Base-by-base conservation (phyloP, 2,113 vertebrate species). In the Toxotes chatareus region DNA sequence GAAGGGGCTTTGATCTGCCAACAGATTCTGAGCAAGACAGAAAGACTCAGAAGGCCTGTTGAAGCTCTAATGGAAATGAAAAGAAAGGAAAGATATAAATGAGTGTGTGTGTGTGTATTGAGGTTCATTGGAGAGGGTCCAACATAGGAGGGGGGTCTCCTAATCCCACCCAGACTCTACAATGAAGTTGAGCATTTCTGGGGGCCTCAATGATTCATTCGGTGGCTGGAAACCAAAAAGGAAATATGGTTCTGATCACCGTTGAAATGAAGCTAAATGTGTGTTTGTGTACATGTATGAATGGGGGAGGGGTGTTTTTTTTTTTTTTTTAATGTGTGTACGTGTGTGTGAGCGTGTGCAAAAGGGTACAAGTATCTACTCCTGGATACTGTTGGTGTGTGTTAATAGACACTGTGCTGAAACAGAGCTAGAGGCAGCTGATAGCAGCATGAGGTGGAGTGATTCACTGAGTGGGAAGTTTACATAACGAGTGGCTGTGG, bases 211-310 rank as follows among this genome's bases (percentile, higher is more conserved):
- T 93, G 90, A 88, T 90, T 86, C 74, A 84, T 80, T 77, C 79
- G 57, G 32, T 76, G 90, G 91, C 85, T 79, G 57, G 32, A 80
- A 83, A 82, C 85, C 84, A 85, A 74, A 23, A 34, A 6, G 55
- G 67, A 91, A 93, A 92, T 88, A 84, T 94, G 94, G 92, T 94
- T 91, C 86, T 90, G 88, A 93, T 94, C 92, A 92, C 65, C 67
- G 78, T 34, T 55, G 68, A 64, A 79, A 69, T 47, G 16, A 38
- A 75, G 51, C 68, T 62, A 23, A 47, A 34, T 67, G 63, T 77
- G 63, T 57, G 76, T 61, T 40, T 65, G 80, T 79, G 40, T 31
- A 7, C 40, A 44, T 66, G 60, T 13, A 34, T 56, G 42, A 44
- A 53, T 63, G 14, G 36, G 42, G 5, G 27, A 11, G 56, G 80